phyloP scores from a whole-genome alignment of 64 coral and sea anemone genomes.

The Dendronephthya gigantea region DNA sequence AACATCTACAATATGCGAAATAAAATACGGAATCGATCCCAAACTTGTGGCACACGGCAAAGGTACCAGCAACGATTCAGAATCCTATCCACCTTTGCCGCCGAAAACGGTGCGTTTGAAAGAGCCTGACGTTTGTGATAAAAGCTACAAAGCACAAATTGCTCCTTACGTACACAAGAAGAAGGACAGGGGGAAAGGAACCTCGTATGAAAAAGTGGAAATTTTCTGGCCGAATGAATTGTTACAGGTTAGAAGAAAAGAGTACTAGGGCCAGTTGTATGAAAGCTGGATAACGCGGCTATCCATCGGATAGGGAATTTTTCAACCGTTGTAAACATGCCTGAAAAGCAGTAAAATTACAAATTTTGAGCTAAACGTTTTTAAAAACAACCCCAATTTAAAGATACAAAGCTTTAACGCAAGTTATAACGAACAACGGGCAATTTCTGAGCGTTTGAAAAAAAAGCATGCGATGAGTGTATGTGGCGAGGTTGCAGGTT shows the following conservation, averaged over 20 bases:
- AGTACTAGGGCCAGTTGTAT: too few relatives aligned
- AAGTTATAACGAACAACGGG: too few relatives aligned
- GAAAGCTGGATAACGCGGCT: too few relatives aligned
- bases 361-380: too few relatives aligned
- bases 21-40: not conserved
- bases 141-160: conserved; percentile 6
- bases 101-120: not conserved
- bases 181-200: not conserved
- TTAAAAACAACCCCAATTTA: too few relatives aligned
- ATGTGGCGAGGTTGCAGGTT: too few relatives aligned
- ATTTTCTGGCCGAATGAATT: conserved; percentile 27
- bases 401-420: too few relatives aligned
- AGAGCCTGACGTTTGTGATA: not conserved
- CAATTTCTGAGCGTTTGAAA: too few relatives aligned
- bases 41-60: not conserved
- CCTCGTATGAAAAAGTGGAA: conserved; percentile 28
- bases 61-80: not conserved
- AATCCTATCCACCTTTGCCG: not conserved
- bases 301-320: too few relatives aligned
- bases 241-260: not conserved
- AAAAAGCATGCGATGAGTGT: too few relatives aligned
- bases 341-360: too few relatives aligned
- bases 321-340: too few relatives aligned
- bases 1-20: conserved; percentile 15
- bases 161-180: not conserved